phyloP scores from a whole-genome alignment of 1,140 invertebrate species.

The Drosophila truncata region DNA sequence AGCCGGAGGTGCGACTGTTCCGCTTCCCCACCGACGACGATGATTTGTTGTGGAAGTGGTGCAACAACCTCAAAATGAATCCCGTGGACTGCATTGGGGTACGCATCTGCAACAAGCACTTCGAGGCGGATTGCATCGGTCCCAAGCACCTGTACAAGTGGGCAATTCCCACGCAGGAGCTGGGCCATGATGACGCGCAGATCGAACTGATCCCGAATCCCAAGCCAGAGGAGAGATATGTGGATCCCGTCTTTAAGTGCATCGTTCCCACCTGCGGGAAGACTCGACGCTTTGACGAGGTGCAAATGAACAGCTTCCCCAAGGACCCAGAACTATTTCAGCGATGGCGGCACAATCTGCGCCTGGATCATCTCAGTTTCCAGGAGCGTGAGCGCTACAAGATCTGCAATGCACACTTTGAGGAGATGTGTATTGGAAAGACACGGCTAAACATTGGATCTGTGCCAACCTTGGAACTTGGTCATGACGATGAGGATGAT shows the following conservation, averaged over 20 bases:
- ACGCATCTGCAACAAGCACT: slow-evolving; percentile 78
- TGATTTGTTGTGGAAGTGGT: slow-evolving; percentile 80
- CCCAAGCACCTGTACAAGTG: slow-evolving; percentile 75
- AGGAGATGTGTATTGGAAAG: slow-evolving; percentile 79
- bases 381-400: slow-evolving; percentile 78
- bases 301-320: slow-evolving; percentile 82
- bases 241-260: slow-evolving; percentile 75
- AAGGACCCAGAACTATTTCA: slow-evolving; percentile 67
- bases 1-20: slow-evolving; percentile 74
- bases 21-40: slow-evolving; percentile 79
- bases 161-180: slow-evolving; percentile 66
- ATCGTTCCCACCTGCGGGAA: slow-evolving; percentile 80
- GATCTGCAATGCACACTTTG: slow-evolving; percentile 80
- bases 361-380: slow-evolving; percentile 69
- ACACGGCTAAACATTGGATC: slow-evolving; percentile 71
- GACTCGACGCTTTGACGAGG: slow-evolving; percentile 77
- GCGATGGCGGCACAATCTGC: slow-evolving; percentile 74
- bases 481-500: slow-evolving; percentile 72
- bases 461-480: slow-evolving; percentile 72
- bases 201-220: slow-evolving; percentile 73
- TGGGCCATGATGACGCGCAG: slow-evolving; percentile 71
- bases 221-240: slow-evolving; percentile 67
- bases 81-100: slow-evolving; percentile 73
- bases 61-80: slow-evolving; percentile 81
- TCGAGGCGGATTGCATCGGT: slow-evolving; percentile 73